Percentiles rank a stretch among this genome's conserved stretches.
Evolutionary conservation across 2,113 vertebrate species (phyloP).

Genomic region (Urocynchramus pylzowi): DNA sequence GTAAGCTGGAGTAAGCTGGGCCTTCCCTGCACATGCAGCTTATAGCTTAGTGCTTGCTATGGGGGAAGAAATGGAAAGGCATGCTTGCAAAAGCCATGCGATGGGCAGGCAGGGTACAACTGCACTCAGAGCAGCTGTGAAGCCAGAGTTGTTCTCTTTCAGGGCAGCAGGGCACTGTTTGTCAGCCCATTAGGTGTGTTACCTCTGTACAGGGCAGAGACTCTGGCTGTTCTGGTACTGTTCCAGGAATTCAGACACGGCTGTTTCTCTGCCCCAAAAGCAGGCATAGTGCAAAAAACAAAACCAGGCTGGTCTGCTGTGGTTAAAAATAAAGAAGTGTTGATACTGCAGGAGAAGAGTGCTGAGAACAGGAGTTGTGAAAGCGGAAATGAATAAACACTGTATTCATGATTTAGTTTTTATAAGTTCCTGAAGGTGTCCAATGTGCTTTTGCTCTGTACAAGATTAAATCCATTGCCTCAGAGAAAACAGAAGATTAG

Average conservation of each 20-base stretch:
- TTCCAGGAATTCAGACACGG: background rate
- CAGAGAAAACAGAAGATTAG: background rate
- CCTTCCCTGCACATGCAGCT: background rate
- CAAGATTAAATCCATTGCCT: background rate
- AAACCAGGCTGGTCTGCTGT: background rate
- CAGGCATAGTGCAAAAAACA: background rate
- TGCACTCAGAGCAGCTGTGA: rapidly evolving
- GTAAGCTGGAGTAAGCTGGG: background rate
- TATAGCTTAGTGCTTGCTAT: background rate
- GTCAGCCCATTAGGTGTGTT: background rate
- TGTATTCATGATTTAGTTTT: background rate
- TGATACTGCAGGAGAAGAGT: background rate
- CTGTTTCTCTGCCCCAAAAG: background rate
- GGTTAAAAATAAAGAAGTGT: background rate
- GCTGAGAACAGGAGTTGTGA: background rate
- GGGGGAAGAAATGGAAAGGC: background rate
- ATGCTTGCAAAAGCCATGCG: background rate
- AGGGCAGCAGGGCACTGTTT: background rate
- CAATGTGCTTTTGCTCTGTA: background rate
- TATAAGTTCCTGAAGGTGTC: background rate
- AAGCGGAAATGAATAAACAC: background rate
- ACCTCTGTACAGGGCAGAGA: background rate
- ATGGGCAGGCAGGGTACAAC: background rate
- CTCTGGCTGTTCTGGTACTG: background rate
- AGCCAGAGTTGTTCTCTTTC: background rate